Evolutionary conservation across 2,797 vertebrate species (phyloP).

Genomic region (Numenius phaeopus): DNA sequence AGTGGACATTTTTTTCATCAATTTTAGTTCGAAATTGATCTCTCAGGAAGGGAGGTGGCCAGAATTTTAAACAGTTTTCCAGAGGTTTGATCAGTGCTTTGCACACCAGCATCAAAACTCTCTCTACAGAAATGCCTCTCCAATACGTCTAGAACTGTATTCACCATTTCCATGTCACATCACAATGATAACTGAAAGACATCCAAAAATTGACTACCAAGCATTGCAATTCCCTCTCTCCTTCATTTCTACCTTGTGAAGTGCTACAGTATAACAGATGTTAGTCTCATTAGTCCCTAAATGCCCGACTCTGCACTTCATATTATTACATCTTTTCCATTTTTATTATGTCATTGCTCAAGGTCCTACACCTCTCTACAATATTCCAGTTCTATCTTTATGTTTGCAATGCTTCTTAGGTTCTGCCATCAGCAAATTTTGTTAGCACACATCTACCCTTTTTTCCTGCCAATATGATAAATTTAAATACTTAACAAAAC

Average conservation of each 20-base stretch:
- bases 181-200: background rate
- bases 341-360: conserved; percentile 10
- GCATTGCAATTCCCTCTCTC: background rate
- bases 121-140: background rate
- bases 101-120: background rate
- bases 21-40: background rate
- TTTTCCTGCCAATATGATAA: background rate
- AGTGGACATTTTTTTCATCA: background rate
- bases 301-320: background rate
- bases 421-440: background rate
- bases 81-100: background rate
- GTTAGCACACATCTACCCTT: fast-evolving
- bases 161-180: background rate
- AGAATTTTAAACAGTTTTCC: conserved; percentile 1
- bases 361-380: background rate
- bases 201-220: background rate
- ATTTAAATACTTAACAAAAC: background rate
- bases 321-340: background rate
- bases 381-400: background rate
- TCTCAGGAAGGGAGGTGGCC: background rate
- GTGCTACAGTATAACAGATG: background rate
- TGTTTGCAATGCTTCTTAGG: background rate
- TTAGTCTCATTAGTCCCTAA: background rate
- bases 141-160: background rate
- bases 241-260: background rate